phyloP scores from a whole-genome alignment of 2,113 vertebrate genomes.

The Oreochromis aureus region DNA sequence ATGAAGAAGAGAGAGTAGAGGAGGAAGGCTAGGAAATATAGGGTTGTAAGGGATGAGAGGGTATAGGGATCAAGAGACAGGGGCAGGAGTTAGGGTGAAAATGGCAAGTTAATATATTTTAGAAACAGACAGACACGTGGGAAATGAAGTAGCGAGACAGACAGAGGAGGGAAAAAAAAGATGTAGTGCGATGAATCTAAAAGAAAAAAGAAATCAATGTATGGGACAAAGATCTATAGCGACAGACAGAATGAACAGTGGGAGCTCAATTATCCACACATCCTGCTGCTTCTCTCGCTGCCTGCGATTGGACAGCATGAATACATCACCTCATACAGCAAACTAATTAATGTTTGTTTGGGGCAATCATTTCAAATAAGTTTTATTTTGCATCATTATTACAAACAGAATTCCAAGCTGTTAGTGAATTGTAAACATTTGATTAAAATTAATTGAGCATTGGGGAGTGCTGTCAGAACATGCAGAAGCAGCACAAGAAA shows the following conservation, averaged over 20 bases:
- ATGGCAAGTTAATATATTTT: not conserved
- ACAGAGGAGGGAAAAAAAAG: not conserved
- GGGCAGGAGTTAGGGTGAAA: not conserved
- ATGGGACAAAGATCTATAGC: not conserved
- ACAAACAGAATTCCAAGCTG: slow-evolving; percentile 30
- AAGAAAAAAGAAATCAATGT: not conserved
- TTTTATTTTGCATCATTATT: slow-evolving; percentile 43
- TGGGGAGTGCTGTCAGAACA: slow-evolving; percentile 34
- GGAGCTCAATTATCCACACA: slow-evolving; percentile 56
- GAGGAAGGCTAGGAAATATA: not conserved
- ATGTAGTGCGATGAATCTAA: not conserved
- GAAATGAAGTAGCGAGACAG: not conserved
- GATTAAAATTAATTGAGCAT: slow-evolving; percentile 58
- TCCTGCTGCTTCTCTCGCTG: slow-evolving; percentile 36
- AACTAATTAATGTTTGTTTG: slow-evolving; percentile 58
- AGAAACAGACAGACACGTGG: not conserved
- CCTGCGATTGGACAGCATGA: slow-evolving; percentile 44
- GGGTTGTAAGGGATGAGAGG: slow-evolving; percentile 5
- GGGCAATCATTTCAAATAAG: slow-evolving; percentile 46
- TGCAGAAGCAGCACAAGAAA: not conserved
- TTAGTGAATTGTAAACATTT: slow-evolving; percentile 60
- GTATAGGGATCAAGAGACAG: not conserved
- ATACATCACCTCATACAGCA: slow-evolving; percentile 16
- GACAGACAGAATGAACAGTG: slow-evolving; percentile 22
- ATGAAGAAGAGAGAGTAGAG: slow-evolving; percentile 1